Percentiles rank a stretch among this genome's conserved stretches.
Conservation (phyloP, 2,113 vertebrate species). For the Dascyllus trimaculatus region DNA sequence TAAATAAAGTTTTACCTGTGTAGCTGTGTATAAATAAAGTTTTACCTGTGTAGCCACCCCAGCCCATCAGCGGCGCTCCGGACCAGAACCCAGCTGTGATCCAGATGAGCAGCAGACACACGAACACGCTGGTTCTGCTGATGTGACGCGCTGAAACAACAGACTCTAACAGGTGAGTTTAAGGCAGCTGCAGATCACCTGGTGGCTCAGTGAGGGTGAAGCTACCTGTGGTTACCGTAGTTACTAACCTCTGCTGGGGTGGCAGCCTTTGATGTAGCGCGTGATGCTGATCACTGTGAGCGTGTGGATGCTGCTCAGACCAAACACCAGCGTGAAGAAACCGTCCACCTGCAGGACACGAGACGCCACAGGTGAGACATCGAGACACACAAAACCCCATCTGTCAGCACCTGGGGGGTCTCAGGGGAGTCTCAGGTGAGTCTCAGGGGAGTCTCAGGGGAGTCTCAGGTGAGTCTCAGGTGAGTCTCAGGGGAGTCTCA, state of each 20-base stretch:
- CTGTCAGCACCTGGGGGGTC: too few relatives aligned
- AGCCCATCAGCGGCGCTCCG: conserved; percentile 87
- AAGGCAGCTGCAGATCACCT: background rate
- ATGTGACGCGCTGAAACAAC: conserved; percentile 82
- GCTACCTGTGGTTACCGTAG: background rate
- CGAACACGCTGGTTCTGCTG: conserved; percentile 78
- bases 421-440: too few relatives aligned
- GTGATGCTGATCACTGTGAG: conserved; percentile 89
- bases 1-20: too few relatives aligned
- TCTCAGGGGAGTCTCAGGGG: too few relatives aligned
- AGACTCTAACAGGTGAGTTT: too few relatives aligned
- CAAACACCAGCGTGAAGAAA: conserved; percentile 89
- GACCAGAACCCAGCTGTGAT: conserved; percentile 88
- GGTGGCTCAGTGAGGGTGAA: background rate
- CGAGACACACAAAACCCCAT: too few relatives aligned
- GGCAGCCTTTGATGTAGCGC: conserved; percentile 88
- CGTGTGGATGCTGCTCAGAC: conserved; percentile 90
- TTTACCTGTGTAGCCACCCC: conserved; percentile 88
- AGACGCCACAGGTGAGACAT: background rate
- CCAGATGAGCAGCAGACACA: conserved; percentile 87
- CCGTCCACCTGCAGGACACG: conserved; percentile 88
- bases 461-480: too few relatives aligned
- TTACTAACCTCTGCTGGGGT: conserved; percentile 78
- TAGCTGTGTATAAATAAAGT: too few relatives aligned
- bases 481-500: too few relatives aligned